Conservation (phyloP, 2,888 invertebrate genomes). For the Heterodera filipjevi region DNA sequence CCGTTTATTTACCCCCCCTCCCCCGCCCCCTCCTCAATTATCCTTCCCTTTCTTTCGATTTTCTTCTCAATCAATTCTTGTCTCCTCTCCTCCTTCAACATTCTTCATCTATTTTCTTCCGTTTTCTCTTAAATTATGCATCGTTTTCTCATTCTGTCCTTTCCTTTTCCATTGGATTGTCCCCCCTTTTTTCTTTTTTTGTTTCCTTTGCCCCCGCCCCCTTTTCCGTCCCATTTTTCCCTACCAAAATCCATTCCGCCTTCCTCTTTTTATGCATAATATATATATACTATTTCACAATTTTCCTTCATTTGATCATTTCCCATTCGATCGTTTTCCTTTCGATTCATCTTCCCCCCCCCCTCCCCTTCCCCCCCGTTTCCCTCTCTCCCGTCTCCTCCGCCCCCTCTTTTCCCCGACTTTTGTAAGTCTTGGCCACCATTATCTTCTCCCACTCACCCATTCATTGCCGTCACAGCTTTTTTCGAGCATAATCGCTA, state of each 20-base stretch:
- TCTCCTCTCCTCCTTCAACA: background rate
- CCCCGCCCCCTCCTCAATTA: background rate
- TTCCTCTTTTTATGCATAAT: background rate
- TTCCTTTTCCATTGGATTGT: background rate
- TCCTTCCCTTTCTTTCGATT: background rate
- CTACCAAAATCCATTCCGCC: background rate
- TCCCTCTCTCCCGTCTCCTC: too few species aligned
- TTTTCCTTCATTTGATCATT: background rate
- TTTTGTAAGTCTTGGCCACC: too few species aligned
- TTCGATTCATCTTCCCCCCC: too few species aligned
- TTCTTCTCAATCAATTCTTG: background rate
- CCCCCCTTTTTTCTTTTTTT: background rate
- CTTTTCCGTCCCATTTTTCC: background rate
- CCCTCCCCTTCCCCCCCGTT: too few species aligned
- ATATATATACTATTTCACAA: background rate
- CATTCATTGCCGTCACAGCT: too few species aligned
- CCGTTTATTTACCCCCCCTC: background rate
- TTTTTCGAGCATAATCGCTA: too few species aligned
- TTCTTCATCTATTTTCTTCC: background rate
- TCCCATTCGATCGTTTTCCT: too few species aligned
- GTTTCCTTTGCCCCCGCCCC: background rate
- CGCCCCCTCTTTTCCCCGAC: too few species aligned
- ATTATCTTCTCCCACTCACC: too few species aligned
- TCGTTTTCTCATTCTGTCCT: background rate
- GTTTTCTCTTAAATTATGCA: conserved; percentile 11